Conservation (phyloP, 2,888 invertebrate genomes). For the Mantis religiosa region DNA sequence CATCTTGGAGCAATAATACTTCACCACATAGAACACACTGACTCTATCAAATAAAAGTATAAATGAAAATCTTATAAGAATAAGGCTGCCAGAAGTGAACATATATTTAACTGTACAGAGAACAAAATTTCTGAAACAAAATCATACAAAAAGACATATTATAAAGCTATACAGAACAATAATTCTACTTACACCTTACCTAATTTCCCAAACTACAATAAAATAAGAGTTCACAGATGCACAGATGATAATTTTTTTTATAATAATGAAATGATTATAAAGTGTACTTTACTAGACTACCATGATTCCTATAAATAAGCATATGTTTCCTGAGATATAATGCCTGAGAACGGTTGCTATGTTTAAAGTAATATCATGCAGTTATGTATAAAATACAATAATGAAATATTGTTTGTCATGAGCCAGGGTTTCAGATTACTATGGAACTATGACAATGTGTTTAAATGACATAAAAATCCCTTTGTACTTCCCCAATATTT, state of each 20-base stretch:
- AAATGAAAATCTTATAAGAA: background rate
- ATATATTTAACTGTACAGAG: background rate
- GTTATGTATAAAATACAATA: background rate
- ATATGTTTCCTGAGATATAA: slow-evolving; percentile 7
- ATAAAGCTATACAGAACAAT: background rate
- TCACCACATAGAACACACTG: background rate
- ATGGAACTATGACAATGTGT: background rate
- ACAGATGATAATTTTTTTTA: background rate
- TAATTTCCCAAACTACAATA: background rate
- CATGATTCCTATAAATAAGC: background rate
- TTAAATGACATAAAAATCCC: background rate
- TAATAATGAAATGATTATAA: background rate
- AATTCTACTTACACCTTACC: background rate
- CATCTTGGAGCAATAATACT: background rate
- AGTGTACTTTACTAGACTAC: background rate
- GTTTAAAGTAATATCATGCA: slow-evolving; percentile 2
- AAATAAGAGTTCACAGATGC: background rate
- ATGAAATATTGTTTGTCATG: background rate
- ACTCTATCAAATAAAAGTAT: background rate
- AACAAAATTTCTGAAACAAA: background rate
- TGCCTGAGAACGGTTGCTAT: slow-evolving; percentile 10
- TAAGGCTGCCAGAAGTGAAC: background rate
- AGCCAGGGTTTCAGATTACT: background rate
- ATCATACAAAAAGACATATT: background rate
- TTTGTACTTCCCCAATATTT: background rate